phyloP scores from a whole-genome alignment of 2,888 invertebrate species.

The Bombyx huttoni region DNA sequence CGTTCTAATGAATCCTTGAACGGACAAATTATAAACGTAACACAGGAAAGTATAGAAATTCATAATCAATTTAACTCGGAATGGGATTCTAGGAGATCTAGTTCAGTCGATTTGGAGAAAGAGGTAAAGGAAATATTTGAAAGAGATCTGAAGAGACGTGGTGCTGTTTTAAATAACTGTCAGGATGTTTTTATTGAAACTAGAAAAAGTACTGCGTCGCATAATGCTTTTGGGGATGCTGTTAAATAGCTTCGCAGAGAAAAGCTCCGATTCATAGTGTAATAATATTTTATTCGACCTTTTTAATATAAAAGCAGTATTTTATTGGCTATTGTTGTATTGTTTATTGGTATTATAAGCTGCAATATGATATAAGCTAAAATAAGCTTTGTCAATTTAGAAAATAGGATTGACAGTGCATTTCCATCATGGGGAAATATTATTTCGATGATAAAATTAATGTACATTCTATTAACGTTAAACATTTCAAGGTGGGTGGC shows the following conservation, averaged over 20 bases:
- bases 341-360: no score
- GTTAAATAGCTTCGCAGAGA: slow-evolving; percentile 9
- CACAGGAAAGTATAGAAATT: slow-evolving; percentile 37
- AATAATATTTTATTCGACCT: not conserved
- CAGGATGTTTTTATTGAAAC: slow-evolving; percentile 17
- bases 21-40: slow-evolving; percentile 44
- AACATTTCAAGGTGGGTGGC: no score
- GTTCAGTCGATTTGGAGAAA: slow-evolving; percentile 48
- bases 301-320: not conserved
- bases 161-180: slow-evolving; percentile 14
- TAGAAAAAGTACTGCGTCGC: slow-evolving; percentile 25
- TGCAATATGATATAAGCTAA: no score
- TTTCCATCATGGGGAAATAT: no score
- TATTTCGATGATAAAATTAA: no score
- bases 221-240: slow-evolving; percentile 37
- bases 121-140: slow-evolving; percentile 58
- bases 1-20: slow-evolving; percentile 43
- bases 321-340: not conserved
- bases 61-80: slow-evolving; percentile 33
- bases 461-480: no score
- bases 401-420: no score
- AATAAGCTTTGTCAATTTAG: no score
- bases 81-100: slow-evolving; percentile 44
- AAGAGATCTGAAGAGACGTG: slow-evolving; percentile 28
- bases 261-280: not conserved